Evolutionary conservation across 1,140 invertebrate genomes (phyloP), one percentile per base, ranked within the genome.

Genomic region (Heliconius nattereri): DNA sequence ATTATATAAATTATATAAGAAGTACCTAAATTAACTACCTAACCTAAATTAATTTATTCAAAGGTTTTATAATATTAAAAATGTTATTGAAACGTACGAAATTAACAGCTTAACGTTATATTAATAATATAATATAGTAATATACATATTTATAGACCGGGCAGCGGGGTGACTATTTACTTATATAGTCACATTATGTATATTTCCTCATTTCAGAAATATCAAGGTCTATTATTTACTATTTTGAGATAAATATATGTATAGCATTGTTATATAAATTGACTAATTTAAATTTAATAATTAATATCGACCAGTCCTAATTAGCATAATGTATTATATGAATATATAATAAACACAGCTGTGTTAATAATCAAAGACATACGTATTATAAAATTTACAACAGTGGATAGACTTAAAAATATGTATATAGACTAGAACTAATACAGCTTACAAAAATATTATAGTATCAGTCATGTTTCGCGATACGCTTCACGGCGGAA

Each of bases 131-230:
- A 45, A 3, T 45, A 54, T 45, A 45, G 16, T 45, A 16, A 16
- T 16, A 45, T 13, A 45, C 3, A 57, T 52, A 52, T 52, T 19
- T 19, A 52, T 57, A 23, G 54, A 57, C n/a, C 54, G 52, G 20
- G 3, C 9, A 23, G 57, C 57, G 9, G 60, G 60, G 60, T 66
- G 60, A 66, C 23, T 66, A 29, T 9, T 2, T 1, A 66, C 60
- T 29, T 60, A n/a, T 60, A 60, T 60, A 11, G 23, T 26, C n/a
- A 60, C 57, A 60, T 60, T n/a, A 11, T 29, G 26, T 29, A 11
- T 66, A 66, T 66, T 66, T 66, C 60, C 60, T 66, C 60, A 66
- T 66, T 66, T 66, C 60, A 29, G 26, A 66, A 66, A 66, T 66
- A 29, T 66, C 60, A 66, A 66, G 60, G 60, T 29, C 60, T 66